Conservation (phyloP, 2,113 vertebrate species). For the Hyperopisus bebe region DNA sequence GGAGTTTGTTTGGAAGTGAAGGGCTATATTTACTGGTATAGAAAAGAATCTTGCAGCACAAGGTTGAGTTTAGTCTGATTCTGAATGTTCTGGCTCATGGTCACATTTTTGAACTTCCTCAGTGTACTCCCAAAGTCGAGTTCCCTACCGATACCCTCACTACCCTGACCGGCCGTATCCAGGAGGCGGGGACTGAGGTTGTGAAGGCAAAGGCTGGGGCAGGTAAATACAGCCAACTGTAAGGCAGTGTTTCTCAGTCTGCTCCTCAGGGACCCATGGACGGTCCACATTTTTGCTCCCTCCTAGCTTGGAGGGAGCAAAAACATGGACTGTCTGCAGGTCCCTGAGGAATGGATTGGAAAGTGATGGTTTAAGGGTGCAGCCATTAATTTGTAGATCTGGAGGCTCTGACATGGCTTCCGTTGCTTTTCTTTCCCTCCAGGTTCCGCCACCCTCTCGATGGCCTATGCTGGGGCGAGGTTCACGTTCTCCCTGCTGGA, state of each 20-base stretch:
- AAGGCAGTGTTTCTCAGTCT: background rate
- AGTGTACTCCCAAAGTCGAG: constrained; percentile 91
- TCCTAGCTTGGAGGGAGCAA: background rate
- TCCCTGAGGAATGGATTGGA: background rate
- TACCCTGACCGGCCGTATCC: constrained; percentile 75
- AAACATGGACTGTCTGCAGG: background rate
- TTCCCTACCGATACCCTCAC: constrained; percentile 81
- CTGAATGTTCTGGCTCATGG: background rate
- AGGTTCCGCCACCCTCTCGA: constrained; percentile 95
- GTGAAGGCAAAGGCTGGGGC: constrained; percentile 95
- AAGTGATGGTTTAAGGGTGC: background rate
- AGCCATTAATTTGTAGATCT: background rate
- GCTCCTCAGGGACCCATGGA: background rate
- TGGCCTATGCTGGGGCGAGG: constrained; percentile 91
- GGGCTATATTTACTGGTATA: background rate
- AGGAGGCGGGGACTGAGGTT: constrained; percentile 95
- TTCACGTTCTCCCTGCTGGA: constrained; percentile 92
- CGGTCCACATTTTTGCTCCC: background rate
- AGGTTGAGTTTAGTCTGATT: constrained; percentile 10
- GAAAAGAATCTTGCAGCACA: background rate
- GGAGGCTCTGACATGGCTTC: background rate
- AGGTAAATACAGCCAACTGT: constrained; percentile 48
- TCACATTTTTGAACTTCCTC: background rate
- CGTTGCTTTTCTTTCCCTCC: background rate
- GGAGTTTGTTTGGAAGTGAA: background rate